phyloP scores from a whole-genome alignment of 2,797 vertebrate species.

The Kryptolebias ocellatus region DNA sequence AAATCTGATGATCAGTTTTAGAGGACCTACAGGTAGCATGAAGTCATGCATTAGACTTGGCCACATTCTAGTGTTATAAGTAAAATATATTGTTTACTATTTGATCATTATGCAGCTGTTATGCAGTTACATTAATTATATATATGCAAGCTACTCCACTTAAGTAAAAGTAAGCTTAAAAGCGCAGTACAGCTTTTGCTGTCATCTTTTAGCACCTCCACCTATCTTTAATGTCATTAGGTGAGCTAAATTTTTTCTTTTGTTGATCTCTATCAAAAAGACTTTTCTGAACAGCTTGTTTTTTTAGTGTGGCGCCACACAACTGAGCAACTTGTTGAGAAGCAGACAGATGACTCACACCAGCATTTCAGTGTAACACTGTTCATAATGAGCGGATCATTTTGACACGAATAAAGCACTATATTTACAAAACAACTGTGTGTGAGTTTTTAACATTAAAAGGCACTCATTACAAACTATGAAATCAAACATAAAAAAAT shows the following conservation, averaged over 20 bases:
- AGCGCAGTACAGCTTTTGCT: too few species aligned
- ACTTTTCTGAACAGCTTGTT: background rate
- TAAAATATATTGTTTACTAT: constrained; percentile 1
- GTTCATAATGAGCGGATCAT: background rate
- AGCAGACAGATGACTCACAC: background rate
- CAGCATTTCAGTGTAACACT: background rate
- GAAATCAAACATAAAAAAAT: too few species aligned
- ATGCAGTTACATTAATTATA: background rate
- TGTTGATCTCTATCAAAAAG: background rate
- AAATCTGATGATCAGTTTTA: too few species aligned
- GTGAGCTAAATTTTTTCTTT: too few species aligned
- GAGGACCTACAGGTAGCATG: background rate
- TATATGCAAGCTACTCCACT: background rate
- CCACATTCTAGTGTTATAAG: background rate
- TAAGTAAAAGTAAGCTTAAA: background rate
- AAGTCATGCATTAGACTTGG: background rate
- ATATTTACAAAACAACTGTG: background rate
- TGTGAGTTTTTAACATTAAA: too few species aligned
- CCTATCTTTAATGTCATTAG: too few species aligned
- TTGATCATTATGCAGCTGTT: background rate
- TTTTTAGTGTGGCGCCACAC: background rate
- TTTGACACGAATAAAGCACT: background rate
- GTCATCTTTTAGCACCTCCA: too few species aligned
- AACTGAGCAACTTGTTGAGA: constrained; percentile 4
- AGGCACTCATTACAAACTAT: too few species aligned